Base-by-base conservation (phyloP, 2,888 invertebrate genomes). In the Cybosia mesomella region DNA sequence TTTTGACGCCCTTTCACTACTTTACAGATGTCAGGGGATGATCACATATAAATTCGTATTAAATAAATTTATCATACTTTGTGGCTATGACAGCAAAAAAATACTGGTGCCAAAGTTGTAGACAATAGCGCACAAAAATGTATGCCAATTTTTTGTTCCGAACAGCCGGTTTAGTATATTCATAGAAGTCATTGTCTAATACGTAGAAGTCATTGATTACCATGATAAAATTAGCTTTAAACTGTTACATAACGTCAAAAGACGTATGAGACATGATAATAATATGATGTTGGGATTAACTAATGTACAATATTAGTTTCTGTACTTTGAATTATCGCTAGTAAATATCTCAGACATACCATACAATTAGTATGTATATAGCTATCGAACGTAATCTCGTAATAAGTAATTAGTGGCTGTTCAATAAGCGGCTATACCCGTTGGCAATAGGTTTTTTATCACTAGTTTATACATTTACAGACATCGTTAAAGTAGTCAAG, bases 221-320 rank as follows among this genome's bases (percentile, higher is more conserved):
- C 70, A 28, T 67, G 71, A 64, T 69, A 71, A 34, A 53, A 68
- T 53, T 63, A 68, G 65, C 68, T 66, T 74, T 67, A 71, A 71
- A 75, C 66, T 55, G 39, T 75, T 71, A 75, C 54, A 63, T 68
- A 71, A 80, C 58, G 61, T 66, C 68, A 71, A 70, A 75, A 67
- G 68, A 71, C 70, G 28, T 65, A 70, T 71, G 63, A 70, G 66
- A 72, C 28, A 28, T 28, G 5, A 28, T 28, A 69, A 53, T 68
- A 71, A 72, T 70, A 70, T 67, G 77, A 69, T 70, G 68, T 68
- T 70, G 71, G 59, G 68, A 68, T 75, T 77, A 69, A 69, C 70
- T 75, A 28, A 75, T 72, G 67, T 72, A 66, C 72, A 71, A 71
- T 80, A 79, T 77, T 77, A 74, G 76, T 63, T 63, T 75, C 74